Conservation (phyloP, 2,888 invertebrate species). For the Parnassius glacialis region DNA sequence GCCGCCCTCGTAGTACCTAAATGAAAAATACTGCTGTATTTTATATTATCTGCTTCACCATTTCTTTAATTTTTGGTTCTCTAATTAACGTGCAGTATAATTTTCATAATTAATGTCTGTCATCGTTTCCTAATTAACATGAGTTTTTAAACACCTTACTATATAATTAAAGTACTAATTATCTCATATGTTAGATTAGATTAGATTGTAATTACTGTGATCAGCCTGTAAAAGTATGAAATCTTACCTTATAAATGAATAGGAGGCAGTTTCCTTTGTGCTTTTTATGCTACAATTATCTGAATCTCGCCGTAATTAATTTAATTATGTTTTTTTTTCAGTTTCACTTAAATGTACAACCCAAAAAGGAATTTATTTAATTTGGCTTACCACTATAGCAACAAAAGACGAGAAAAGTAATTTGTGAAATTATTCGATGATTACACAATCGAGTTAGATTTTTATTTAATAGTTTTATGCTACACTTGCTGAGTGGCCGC, state of each 20-base stretch:
- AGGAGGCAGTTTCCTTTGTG: background rate
- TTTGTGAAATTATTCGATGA: too few species aligned
- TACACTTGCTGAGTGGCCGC: too few species aligned
- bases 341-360: background rate
- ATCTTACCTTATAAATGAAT: background rate
- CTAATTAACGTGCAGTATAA: background rate
- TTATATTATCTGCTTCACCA: too few species aligned
- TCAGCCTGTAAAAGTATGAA: too few species aligned
- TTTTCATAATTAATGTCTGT: conserved; percentile 14
- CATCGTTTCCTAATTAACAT: conserved; percentile 13
- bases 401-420: too few species aligned
- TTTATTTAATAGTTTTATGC: too few species aligned
- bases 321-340: conserved; percentile 3
- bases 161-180: conserved; percentile 17
- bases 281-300: conserved; percentile 8
- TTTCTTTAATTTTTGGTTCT: background rate
- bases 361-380: background rate
- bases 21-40: background rate
- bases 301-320: conserved; percentile 8
- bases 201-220: too few species aligned
- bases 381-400: background rate
- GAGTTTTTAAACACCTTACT: conserved; percentile 2
- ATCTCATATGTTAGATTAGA: background rate
- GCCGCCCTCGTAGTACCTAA: too few species aligned
- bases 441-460: too few species aligned